A percentile compares a stretch with the other conserved stretches of the same genome.
These are phyloP conservation scores for Melitaea cinxia DNA, from an alignment of 1,140 invertebrate species.

Conservation along the genomic window DNA sequence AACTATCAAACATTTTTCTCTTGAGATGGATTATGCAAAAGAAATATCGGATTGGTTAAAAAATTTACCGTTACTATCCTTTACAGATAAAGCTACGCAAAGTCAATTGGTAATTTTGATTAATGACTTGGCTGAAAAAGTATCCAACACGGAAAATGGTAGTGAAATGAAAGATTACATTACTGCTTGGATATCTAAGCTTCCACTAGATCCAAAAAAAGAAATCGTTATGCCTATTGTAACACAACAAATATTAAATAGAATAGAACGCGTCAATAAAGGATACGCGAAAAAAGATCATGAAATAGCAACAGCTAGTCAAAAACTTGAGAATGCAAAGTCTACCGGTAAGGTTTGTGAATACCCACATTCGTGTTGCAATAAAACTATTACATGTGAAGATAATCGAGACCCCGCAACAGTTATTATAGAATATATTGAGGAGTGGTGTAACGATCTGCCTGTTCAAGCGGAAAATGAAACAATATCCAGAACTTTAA, in stretches of 20 bases:
- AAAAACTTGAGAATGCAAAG: not conserved
- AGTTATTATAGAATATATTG: slow-evolving; percentile 46
- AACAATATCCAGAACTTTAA: slow-evolving; percentile 28
- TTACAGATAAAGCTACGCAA: slow-evolving; percentile 21
- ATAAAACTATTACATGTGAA: not conserved
- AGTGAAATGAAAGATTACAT: slow-evolving; percentile 39
- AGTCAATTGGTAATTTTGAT: slow-evolving; percentile 42
- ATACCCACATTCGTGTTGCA: slow-evolving; percentile 23
- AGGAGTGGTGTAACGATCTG: slow-evolving; percentile 44
- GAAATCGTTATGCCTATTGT: slow-evolving; percentile 39
- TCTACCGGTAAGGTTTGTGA: slow-evolving; percentile 9
- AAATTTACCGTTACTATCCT: slow-evolving; percentile 45
- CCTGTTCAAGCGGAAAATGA: slow-evolving; percentile 39
- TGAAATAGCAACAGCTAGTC: slow-evolving; percentile 6
- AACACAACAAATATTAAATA: slow-evolving; percentile 45
- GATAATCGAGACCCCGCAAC: slow-evolving; percentile 30
- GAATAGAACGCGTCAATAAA: slow-evolving; percentile 40
- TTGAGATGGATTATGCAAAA: slow-evolving; percentile 44
- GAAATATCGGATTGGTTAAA: slow-evolving; percentile 53
- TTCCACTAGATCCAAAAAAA: slow-evolving; percentile 44
- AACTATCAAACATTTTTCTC: slow-evolving; percentile 35
- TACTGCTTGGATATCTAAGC: slow-evolving; percentile 41
- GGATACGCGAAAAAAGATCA: slow-evolving; percentile 1
- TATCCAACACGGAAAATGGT: slow-evolving; percentile 31
- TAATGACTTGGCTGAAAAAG: slow-evolving; percentile 44